These are phyloP conservation scores for Pungitius pungitius DNA, from an alignment of 2,113 vertebrate genomes.

Conservation along the genomic window DNA sequence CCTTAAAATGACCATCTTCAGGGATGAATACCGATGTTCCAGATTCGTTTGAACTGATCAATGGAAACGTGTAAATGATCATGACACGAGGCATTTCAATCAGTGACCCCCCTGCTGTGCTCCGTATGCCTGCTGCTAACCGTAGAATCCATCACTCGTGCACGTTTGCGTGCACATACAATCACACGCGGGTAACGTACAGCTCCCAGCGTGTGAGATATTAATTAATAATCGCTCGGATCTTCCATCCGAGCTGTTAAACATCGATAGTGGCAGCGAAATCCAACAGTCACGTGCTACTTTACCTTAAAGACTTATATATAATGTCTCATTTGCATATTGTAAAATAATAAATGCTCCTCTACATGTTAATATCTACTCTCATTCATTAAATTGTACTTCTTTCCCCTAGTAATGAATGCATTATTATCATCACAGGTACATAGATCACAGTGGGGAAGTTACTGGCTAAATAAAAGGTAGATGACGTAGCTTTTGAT, in stretches of 20 bases:
- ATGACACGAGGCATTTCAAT: background rate
- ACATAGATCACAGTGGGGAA: background rate
- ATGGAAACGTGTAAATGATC: background rate
- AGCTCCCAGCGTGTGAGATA: slow-evolving; percentile 12
- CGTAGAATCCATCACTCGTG: background rate
- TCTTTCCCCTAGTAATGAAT: background rate
- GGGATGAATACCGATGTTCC: background rate
- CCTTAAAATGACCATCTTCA: background rate
- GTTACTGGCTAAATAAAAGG: background rate
- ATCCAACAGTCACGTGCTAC: too few species aligned
- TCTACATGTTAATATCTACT: too few species aligned
- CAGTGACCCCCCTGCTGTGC: slow-evolving; percentile 3
- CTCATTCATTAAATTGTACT: background rate
- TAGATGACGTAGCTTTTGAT: background rate
- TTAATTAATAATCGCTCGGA: slow-evolving; percentile 25
- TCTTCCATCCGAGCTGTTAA: too few species aligned
- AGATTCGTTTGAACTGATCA: slow-evolving; percentile 1
- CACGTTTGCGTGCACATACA: background rate
- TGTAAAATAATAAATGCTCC: background rate
- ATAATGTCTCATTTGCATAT: background rate
- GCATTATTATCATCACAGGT: background rate
- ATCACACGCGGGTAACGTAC: background rate
- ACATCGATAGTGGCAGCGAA: too few species aligned
- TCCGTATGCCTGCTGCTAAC: background rate
- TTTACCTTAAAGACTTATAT: too few species aligned